Evolutionary conservation across 2,888 invertebrate species (phyloP).

Genomic region (Hermaeophaga mercurialis): DNA sequence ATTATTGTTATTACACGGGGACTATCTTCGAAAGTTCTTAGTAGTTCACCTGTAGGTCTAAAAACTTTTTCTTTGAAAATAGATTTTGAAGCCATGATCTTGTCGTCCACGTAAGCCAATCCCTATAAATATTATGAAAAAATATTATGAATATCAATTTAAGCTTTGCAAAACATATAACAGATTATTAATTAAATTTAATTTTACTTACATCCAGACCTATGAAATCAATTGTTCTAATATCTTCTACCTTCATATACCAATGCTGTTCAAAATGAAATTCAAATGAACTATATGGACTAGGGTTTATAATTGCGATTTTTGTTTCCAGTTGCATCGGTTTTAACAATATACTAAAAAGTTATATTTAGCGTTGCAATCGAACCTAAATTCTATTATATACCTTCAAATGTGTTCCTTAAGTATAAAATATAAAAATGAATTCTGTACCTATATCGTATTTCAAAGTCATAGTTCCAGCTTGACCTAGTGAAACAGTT

Average conservation of each 20-base stretch:
- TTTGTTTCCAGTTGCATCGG: slow-evolving; percentile 15
- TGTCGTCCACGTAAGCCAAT: no score
- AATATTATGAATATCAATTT: no score
- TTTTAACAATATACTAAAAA: slow-evolving; percentile 16
- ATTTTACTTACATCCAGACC: slow-evolving; percentile 28
- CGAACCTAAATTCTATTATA: no score
- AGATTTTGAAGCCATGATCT: no score
- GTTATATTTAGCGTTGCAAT: no score
- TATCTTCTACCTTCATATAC: slow-evolving; percentile 30
- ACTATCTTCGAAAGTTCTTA: slow-evolving; percentile 1
- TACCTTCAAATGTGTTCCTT: no score
- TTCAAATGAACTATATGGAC: slow-evolving; percentile 26
- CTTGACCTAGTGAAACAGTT: slow-evolving; percentile 35
- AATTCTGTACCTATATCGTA: slow-evolving; percentile 15
- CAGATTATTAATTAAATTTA: no score
- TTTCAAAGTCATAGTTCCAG: slow-evolving; percentile 37
- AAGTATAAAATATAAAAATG: no score
- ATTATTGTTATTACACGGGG: slow-evolving; percentile 8
- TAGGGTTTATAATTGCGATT: slow-evolving; percentile 20
- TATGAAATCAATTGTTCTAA: slow-evolving; percentile 25
- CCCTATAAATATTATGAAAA: no score
- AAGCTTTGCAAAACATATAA: no score
- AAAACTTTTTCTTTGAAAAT: no score
- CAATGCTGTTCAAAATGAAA: slow-evolving; percentile 30
- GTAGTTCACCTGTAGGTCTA: no score